These are phyloP conservation scores for Antheraea mylitta DNA, from an alignment of 1,140 invertebrate species.

Conservation along the genomic window DNA sequence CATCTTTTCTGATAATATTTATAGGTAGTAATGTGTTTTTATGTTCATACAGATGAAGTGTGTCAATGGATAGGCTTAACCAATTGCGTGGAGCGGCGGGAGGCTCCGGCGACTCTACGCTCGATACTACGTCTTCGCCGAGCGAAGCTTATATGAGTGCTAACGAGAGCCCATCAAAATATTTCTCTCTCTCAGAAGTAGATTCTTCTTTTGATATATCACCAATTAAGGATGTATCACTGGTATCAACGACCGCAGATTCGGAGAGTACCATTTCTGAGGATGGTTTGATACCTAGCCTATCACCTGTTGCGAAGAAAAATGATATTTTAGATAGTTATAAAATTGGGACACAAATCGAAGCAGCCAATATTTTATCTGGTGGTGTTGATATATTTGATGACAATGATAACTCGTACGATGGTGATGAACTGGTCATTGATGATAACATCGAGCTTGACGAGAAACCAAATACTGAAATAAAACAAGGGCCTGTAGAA, in stretches of 20 bases:
- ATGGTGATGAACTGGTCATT: constrained; percentile 73
- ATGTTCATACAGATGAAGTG: constrained; percentile 70
- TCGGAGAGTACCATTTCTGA: constrained; percentile 35
- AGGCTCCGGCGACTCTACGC: constrained; percentile 53
- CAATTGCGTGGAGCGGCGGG: constrained; percentile 63
- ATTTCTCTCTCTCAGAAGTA: constrained; percentile 70
- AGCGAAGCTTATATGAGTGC: constrained; percentile 69
- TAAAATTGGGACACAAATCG: constrained; percentile 70
- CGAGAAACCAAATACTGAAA: constrained; percentile 43
- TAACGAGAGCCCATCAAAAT: constrained; percentile 69
- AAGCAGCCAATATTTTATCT: constrained; percentile 70
- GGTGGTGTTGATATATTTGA: constrained; percentile 76
- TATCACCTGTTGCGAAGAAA: constrained; percentile 63
- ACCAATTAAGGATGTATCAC: constrained; percentile 51
- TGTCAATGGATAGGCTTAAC: constrained; percentile 72
- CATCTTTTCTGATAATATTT: constrained; percentile 12
- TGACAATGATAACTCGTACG: constrained; percentile 75
- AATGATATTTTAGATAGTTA: constrained; percentile 54
- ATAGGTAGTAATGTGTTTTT: constrained; percentile 24
- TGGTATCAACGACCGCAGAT: constrained; percentile 33
- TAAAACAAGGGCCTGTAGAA: constrained; percentile 16
- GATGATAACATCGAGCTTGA: constrained; percentile 65
- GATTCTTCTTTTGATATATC: constrained; percentile 61
- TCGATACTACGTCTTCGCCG: constrained; percentile 56
- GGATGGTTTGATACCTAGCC: constrained; percentile 48